Evolutionary conservation across 2,888 invertebrate species (phyloP), one percentile per base, ranked within the genome.

Genomic region (Belgica antarctica): DNA sequence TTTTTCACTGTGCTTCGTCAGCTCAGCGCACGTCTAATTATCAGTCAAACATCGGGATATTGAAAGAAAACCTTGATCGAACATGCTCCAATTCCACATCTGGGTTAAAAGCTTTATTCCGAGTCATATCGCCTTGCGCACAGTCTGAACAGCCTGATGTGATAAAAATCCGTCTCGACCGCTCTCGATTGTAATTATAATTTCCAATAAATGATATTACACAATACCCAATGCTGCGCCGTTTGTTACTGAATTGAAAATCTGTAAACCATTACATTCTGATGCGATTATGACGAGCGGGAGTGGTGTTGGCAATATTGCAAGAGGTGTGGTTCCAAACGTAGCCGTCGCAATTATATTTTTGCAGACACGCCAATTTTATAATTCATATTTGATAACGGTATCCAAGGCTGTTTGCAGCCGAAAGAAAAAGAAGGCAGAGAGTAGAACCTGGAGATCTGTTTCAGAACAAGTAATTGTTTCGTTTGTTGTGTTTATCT

Each of bases 381-480:
- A 19, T 68, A 68, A 68, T 68, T 68, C 68, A 27, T 68, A 68
- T 68, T 70, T 70, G 70, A 70, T 70, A 70, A 70, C 70, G 70
- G 70, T 25, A 61, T 70, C 25, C 70, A 70, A 70, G 70, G 70
- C 46, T 70, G 61, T 70, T 70, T 59, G 59, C 22, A 7, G 41
- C 41, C 52, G 52, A 31, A 31, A 8, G 52, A 19, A 17, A 41
- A 41, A 5, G 46, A 17, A 17, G 22, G 22, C 52, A 12, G 25
- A 25, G 17, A 57, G 22, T 7, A 52, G 52, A 52, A 52, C 52
- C 10, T 41, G n/a, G 10, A 41, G 41, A 41, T 41, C 41, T 41
- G 15, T 41, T 41, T 52, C 17, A 52, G 52, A 52, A 52, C 52
- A 52, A 52, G 52, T 52, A 52, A 19, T 22, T 52, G 52, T 52